Conservation (phyloP, 2,888 invertebrate genomes). For the Epiblema foenella region DNA sequence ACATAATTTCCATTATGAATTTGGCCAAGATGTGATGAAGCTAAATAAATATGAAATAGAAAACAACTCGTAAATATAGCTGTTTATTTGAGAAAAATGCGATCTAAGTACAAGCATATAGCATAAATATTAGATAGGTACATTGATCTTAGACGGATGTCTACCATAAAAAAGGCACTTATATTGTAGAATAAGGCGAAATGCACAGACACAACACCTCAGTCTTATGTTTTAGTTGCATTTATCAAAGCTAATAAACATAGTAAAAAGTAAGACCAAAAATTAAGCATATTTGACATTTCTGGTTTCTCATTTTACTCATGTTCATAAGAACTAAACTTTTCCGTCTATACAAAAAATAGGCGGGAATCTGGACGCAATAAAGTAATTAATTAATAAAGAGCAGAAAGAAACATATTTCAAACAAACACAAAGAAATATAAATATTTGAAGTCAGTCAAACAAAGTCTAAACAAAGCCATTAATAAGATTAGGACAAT, state of each 20-base stretch:
- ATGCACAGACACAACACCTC: constrained; percentile 13
- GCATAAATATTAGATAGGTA: constrained; percentile 24
- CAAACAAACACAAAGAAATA: constrained; percentile 31
- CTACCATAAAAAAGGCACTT: constrained; percentile 26
- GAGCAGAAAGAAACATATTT: background rate
- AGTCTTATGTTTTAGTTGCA: constrained; percentile 27
- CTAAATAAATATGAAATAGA: background rate
- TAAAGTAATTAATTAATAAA: constrained; percentile 16
- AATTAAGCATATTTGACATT: constrained; percentile 2
- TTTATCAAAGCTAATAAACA: constrained; percentile 9
- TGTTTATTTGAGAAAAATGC: constrained; percentile 46
- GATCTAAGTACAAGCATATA: constrained; percentile 45
- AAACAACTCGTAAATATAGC: background rate
- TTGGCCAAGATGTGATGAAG: background rate
- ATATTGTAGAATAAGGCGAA: constrained; percentile 28
- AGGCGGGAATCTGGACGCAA: constrained; percentile 38
- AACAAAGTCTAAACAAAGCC: constrained; percentile 21
- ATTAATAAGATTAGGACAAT: constrained; percentile 22
- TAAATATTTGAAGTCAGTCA: constrained; percentile 35
- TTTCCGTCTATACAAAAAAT: constrained; percentile 20
- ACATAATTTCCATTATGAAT: background rate
- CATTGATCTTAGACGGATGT: constrained; percentile 38
- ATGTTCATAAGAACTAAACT: background rate
- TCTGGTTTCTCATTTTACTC: background rate
- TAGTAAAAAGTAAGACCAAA: constrained; percentile 2